A percentile compares a stretch with the other conserved stretches of the same genome.
Conservation (phyloP, 2,113 vertebrate genomes). For the Cheirogaleus medius region DNA sequence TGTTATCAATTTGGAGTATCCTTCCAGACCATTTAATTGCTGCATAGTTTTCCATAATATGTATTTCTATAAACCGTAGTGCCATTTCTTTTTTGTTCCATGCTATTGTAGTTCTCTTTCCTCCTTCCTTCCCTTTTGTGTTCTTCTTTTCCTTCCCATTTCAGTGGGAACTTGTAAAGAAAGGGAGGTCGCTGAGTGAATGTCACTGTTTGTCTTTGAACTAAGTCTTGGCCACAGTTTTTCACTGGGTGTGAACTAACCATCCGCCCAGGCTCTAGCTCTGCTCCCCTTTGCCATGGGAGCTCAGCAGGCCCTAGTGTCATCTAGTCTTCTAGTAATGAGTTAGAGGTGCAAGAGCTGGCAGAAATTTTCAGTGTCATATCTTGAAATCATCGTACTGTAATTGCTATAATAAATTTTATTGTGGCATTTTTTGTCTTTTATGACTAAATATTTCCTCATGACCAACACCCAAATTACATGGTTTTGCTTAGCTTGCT, state of each 20-base stretch:
- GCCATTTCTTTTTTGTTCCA: background rate
- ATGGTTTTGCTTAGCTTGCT: background rate
- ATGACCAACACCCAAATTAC: background rate
- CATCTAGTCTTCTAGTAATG: background rate
- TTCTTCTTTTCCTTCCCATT: background rate
- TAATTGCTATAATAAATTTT: background rate
- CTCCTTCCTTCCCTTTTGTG: background rate
- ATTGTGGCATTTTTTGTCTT: background rate
- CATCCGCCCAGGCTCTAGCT: background rate
- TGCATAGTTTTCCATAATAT: background rate
- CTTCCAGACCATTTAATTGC: background rate
- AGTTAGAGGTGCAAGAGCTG: background rate
- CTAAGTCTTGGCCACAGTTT: background rate
- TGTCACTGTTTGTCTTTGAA: background rate
- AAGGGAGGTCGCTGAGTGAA: background rate
- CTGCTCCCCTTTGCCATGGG: fast-evolving
- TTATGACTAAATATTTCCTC: constrained; percentile 2
- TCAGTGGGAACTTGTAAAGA: background rate
- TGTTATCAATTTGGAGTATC: background rate
- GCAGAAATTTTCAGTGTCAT: background rate
- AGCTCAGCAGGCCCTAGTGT: background rate
- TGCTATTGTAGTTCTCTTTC: background rate
- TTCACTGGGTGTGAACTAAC: background rate
- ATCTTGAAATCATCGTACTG: background rate
- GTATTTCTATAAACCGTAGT: background rate